These are phyloP conservation scores for Pseudococcus viburni DNA, from an alignment of 2,888 invertebrate genomes.

Conservation along the genomic window DNA sequence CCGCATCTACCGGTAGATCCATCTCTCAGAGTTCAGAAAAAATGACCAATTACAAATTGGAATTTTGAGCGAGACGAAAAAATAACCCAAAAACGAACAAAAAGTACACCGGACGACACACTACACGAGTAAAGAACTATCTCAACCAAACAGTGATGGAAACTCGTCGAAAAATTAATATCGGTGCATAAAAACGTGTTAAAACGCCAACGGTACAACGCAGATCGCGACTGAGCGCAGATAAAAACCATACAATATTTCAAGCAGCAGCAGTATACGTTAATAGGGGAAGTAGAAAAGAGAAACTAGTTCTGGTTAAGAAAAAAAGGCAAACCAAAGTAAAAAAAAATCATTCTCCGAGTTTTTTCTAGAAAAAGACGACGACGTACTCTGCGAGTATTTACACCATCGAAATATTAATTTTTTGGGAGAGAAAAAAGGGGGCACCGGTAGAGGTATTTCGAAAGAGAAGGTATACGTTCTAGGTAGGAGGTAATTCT, in stretches of 20 bases:
- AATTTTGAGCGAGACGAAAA: no score
- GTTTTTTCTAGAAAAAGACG: neutral
- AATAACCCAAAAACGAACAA: no score
- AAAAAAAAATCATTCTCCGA: neutral
- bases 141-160: neutral
- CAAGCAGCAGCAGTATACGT: conserved; percentile 64
- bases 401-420: neutral
- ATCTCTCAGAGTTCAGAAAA: no score
- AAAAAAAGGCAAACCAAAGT: neutral
- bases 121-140: neutral
- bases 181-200: no score
- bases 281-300: neutral
- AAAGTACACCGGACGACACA: neutral
- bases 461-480: conserved; percentile 60
- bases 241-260: conserved; percentile 10
- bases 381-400: conserved; percentile 30
- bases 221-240: neutral
- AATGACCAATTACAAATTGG: no score
- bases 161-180: no score
- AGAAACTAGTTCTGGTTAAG: neutral
- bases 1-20: no score
- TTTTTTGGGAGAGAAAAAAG: neutral
- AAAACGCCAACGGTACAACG: neutral
- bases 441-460: conserved; percentile 13
- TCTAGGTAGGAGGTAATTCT: conserved; percentile 65